Base-by-base conservation (phyloP, 2,888 invertebrate species). In the Chloromyia formosa region DNA sequence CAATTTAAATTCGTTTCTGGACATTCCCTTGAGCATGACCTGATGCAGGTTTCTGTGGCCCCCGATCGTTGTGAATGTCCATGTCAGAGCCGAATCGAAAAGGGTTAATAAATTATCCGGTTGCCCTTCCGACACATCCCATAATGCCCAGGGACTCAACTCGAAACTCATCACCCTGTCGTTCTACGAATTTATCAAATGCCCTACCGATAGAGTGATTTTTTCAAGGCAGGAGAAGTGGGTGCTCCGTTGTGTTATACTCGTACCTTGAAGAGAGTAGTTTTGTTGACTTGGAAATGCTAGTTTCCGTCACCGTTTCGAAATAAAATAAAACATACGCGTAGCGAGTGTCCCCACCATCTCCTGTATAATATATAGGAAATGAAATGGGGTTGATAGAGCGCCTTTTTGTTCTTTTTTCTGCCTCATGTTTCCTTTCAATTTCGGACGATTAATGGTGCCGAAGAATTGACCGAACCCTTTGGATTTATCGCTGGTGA, bases 21-120 rank as follows among this genome's bases (percentile, higher is more conserved):
- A 18, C 23, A 40, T 40, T 71, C 40, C 71, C 56, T 56, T 20
- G 35, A 2, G 71, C 14, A 56, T 40, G 71, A 71, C 71, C 71
- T 58, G 20, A 40, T n/a, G 71, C 40, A 18, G 16, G 54, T 9
- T 2, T 1, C 69, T n/a, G n/a, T 22, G 18, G 66, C 49, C 69
- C 27, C 69, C 18, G 40, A 27, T 54, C 69, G 20, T 14, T 18
- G 69, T 40, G 40, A 71, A 23, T 56, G 71, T 20, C 27, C 42
- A 42, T 56, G 71, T 58, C 58, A 40, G 18, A 18, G 18, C 56
- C 56, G 10, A 56, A 10, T 56, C 4, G 56, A 66, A 58, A 71
- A 58, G 74, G 76, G 74, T 76, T 74, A 74, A 76, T 76, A 76
- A 76, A 76, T 76, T 75, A 74, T 75, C 66, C 54, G 76, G 74